Conservation (phyloP, 2,113 vertebrate species). For the Ophthalmolycus amberensis region DNA sequence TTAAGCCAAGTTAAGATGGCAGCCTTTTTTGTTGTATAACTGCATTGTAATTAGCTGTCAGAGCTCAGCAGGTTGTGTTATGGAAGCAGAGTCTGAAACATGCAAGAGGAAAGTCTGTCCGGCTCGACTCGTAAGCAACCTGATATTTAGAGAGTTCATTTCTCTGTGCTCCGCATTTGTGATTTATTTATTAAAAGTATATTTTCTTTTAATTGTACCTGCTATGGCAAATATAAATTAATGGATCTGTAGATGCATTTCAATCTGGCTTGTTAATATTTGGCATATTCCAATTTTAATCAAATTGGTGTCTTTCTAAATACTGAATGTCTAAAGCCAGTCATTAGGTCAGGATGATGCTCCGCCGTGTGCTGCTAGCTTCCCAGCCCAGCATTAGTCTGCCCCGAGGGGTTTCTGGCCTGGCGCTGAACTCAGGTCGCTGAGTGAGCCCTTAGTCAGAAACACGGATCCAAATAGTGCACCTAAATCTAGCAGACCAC, state of each 20-base stretch:
- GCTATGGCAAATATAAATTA: neutral
- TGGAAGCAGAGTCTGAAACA: slow-evolving; percentile 22
- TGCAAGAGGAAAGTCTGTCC: slow-evolving; percentile 28
- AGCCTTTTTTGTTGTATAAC: slow-evolving; percentile 57
- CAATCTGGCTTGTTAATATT: neutral
- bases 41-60: slow-evolving; percentile 75
- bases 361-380: slow-evolving; percentile 29
- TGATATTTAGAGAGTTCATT: neutral
- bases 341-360: slow-evolving; percentile 29
- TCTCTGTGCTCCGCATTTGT: neutral
- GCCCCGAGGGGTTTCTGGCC: slow-evolving; percentile 28
- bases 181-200: neutral
- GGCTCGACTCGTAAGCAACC: slow-evolving; percentile 14
- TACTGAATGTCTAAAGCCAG: neutral
- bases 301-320: neutral
- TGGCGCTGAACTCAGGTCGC: slow-evolving; percentile 33
- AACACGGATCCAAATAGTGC: slow-evolving; percentile 51
- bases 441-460: slow-evolving; percentile 55
- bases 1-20: slow-evolving; percentile 62
- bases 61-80: slow-evolving; percentile 42
- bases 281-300: neutral
- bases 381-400: slow-evolving; percentile 31
- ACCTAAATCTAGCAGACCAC: slow-evolving; percentile 30
- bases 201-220: neutral
- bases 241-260: neutral